Evolutionary conservation across 2,888 invertebrate species (phyloP).

Genomic region (Acleris sparsana): DNA sequence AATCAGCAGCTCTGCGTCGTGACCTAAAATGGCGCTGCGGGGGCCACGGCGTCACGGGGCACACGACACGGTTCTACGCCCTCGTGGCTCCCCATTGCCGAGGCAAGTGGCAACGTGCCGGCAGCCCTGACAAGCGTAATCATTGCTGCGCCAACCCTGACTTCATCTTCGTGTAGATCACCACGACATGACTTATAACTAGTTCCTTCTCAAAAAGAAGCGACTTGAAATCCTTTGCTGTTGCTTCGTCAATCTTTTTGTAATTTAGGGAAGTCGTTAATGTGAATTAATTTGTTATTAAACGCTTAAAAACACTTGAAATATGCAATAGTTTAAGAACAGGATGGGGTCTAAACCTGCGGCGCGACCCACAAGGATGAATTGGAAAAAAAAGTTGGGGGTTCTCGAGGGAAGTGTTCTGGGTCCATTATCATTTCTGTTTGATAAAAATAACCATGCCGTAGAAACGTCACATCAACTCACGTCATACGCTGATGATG

Average conservation of each 20-base stretch:
- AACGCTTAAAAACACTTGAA: not conserved
- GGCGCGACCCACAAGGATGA: too few species aligned
- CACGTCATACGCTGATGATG: too few species aligned
- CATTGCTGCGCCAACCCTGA: slow-evolving; percentile 71
- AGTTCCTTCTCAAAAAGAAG: too few species aligned
- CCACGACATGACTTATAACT: not conserved
- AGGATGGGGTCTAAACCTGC: too few species aligned
- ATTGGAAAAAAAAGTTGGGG: too few species aligned
- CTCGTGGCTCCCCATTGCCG: slow-evolving; percentile 94
- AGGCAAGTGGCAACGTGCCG: slow-evolving; percentile 91
- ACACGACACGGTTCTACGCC: slow-evolving; percentile 92
- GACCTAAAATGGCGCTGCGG: slow-evolving; percentile 91
- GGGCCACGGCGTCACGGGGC: slow-evolving; percentile 91
- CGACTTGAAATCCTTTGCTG: too few species aligned
- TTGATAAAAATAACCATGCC: too few species aligned
- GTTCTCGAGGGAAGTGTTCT: too few species aligned
- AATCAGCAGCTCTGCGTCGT: slow-evolving; percentile 90
- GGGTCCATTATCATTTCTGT: too few species aligned
- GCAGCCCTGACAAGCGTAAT: slow-evolving; percentile 60
- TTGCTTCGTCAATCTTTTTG: too few species aligned
- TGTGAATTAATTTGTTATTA: not conserved
- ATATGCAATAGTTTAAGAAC: not conserved
- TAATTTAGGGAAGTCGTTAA: too few species aligned
- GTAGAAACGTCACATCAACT: too few species aligned
- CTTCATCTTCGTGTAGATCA: slow-evolving; percentile 75